These are phyloP conservation scores for Drosophila prostipennis DNA, from an alignment of 2,888 invertebrate species.

Conservation along the genomic window DNA sequence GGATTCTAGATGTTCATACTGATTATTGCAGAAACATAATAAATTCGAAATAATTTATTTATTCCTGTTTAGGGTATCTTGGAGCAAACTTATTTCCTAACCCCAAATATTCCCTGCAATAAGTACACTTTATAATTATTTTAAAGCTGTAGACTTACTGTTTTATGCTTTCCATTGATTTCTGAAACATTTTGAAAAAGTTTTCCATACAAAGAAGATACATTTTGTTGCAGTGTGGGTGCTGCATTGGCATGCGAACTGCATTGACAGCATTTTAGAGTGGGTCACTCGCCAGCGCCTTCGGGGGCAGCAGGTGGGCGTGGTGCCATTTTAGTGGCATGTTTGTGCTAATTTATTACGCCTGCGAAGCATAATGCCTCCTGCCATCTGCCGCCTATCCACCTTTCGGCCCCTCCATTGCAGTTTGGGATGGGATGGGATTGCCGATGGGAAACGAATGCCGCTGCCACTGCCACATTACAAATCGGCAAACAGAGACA, in stretches of 20 bases:
- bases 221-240: constrained; percentile 4
- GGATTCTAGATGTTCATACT: too few species aligned
- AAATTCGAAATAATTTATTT: too few species aligned
- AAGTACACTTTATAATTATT: too few species aligned
- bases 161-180: too few species aligned
- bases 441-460: constrained; percentile 43
- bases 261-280: constrained; percentile 76
- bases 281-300: constrained; percentile 42
- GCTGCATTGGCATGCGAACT: constrained; percentile 68
- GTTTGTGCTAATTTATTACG: constrained; percentile 79
- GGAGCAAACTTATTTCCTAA: too few species aligned
- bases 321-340: constrained; percentile 78
- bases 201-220: too few species aligned
- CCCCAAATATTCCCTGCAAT: too few species aligned
- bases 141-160: too few species aligned
- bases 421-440: background rate
- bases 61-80: too few species aligned
- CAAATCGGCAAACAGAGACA: constrained; percentile 40
- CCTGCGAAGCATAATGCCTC: constrained; percentile 69
- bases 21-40: too few species aligned
- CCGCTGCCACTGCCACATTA: constrained; percentile 49
- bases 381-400: constrained; percentile 47
- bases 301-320: constrained; percentile 52
- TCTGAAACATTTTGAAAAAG: background rate
- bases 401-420: background rate